phyloP scores from a whole-genome alignment of 2,888 invertebrate genomes.

The Agriopis aurantiaria region DNA sequence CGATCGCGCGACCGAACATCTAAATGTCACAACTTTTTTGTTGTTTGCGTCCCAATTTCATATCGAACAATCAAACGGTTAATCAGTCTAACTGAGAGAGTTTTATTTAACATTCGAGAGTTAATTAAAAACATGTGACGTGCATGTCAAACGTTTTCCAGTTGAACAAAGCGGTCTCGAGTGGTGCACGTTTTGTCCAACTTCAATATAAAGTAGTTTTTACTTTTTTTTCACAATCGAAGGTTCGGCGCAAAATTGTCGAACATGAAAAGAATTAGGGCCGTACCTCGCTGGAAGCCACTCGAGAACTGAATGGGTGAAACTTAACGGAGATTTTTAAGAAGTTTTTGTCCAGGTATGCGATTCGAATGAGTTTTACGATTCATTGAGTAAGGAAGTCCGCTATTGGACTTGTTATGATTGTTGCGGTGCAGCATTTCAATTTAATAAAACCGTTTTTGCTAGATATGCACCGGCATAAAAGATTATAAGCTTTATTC shows the following conservation, averaged over 20 bases:
- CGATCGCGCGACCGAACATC: no score
- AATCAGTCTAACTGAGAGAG: no score
- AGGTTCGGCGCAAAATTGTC: conserved; percentile 71
- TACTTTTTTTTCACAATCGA: conserved; percentile 74
- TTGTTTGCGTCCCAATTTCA: no score
- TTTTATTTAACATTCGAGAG: conserved; percentile 29
- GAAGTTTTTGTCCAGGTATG: conserved; percentile 75
- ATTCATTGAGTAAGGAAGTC: conserved; percentile 55
- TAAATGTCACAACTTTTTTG: no score
- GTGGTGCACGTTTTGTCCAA: conserved; percentile 77
- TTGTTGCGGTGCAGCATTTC: conserved; percentile 17
- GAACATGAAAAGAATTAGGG: conserved; percentile 81
- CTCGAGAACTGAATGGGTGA: conserved; percentile 76
- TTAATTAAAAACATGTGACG: conserved; percentile 64
- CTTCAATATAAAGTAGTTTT: conserved; percentile 76
- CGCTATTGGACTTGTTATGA: conserved; percentile 43
- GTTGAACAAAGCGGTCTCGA: conserved; percentile 80
- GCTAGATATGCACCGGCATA: not conserved
- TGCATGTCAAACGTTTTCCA: conserved; percentile 79
- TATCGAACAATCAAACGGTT: conserved; percentile 7
- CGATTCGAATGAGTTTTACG: conserved; percentile 69
- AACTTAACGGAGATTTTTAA: conserved; percentile 79
- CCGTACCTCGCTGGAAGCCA: conserved; percentile 70
- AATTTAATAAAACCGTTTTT: conserved; percentile 5
- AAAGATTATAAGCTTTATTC: not conserved